Base-by-base conservation (phyloP, 2,888 invertebrate genomes). In the Campaea margaritaria region DNA sequence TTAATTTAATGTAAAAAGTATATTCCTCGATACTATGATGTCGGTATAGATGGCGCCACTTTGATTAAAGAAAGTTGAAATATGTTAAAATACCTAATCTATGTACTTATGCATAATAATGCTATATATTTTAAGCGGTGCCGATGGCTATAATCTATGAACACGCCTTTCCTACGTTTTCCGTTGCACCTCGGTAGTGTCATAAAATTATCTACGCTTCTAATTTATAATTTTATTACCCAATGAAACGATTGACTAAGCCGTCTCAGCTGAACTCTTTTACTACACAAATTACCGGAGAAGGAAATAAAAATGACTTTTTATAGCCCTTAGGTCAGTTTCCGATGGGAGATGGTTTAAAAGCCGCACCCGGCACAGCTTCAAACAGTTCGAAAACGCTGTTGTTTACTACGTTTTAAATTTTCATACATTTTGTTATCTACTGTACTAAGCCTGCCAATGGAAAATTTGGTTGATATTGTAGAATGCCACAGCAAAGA, bases 121-220 rank as follows among this genome's bases (percentile, higher is more conserved):
- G 45, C 11, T 38, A 44, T 11, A 38, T 21, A 27, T 39, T 15
- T 31, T 46, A 21, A 47, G 13, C 14, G 21, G 13, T 9, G 43
- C 43, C 48, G 11, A 43, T 43, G 43, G 42, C 47, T 38, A 15
- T 48, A 47, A 31, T 9, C 9, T 9, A 9, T 31, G 10, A 10
- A 7, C 21, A 21, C 21, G 21, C 21, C 21, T 21, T 3, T 21
- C 8, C 31, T 31, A 7, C 2, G 31, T 31, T 31, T 31, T 31
- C 9, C 31, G 41, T 0, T 44, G 12, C 36, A 42, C 21, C 27
- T 36, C 4, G 36, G 9, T 36, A 21, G 12, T 34, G 12, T 50
- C n/a, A 50, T 57, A 46, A 46, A 51, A 42, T 36, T 36, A n/a
- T 43, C 1, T 42, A 39, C 28, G 39, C 39, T 44, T 48, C 53